Evolutionary conservation across 2,113 vertebrate species (phyloP).

Genomic region (Oreotrochilus melanogaster): DNA sequence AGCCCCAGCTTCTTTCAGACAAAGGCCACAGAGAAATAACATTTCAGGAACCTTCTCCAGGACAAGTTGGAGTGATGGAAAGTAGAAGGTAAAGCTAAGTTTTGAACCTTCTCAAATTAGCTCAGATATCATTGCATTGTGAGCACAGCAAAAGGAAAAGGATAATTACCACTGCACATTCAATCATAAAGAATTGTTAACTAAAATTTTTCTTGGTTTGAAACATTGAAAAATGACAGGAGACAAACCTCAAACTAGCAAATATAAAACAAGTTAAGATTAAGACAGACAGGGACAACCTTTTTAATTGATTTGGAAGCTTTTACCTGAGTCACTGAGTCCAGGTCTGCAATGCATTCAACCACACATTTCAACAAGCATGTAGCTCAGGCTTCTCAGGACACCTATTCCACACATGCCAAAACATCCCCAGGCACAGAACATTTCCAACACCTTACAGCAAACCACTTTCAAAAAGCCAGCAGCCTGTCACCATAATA

Average conservation of each 20-base stretch:
- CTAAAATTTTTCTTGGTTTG: neutral
- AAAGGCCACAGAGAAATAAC: neutral
- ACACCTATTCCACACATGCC: neutral
- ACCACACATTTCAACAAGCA: neutral
- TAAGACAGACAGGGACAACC: neutral
- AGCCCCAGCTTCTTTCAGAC: neutral
- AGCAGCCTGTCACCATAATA: neutral
- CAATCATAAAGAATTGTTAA: neutral
- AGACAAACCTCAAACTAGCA: neutral
- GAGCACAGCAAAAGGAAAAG: neutral
- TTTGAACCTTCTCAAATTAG: neutral
- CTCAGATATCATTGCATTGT: neutral
- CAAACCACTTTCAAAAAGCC: neutral
- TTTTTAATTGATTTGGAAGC: neutral
- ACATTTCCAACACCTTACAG: neutral
- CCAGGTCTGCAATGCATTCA: neutral
- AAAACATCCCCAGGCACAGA: neutral
- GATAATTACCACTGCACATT: neutral
- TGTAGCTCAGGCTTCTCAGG: neutral
- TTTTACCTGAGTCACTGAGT: neutral
- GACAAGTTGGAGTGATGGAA: neutral
- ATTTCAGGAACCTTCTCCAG: neutral
- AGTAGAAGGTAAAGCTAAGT: neutral
- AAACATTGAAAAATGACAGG: neutral
- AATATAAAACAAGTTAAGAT: neutral